phyloP scores from a whole-genome alignment of 2,113 vertebrate species.

The Ursus arctos region DNA sequence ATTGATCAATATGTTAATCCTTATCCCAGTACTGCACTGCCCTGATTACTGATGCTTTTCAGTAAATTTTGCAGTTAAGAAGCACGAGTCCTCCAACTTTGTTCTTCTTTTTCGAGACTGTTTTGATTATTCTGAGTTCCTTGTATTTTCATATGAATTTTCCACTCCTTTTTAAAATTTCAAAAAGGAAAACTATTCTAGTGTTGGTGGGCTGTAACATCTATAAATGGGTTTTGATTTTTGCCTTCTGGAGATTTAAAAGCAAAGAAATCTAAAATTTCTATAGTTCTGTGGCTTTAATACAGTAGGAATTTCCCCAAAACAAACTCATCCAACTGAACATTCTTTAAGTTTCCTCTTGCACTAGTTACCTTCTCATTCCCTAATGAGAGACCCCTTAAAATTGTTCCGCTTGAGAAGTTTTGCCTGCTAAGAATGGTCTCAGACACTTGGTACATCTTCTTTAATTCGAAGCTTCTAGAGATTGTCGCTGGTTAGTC shows the following conservation, averaged over 20 bases:
- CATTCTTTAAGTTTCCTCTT: conserved; percentile 26
- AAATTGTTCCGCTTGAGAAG: neutral
- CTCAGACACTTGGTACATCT: neutral
- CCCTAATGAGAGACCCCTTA: conserved; percentile 15
- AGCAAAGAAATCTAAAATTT: conserved; percentile 60
- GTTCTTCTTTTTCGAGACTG: neutral
- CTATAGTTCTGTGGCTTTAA: neutral
- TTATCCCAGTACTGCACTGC: neutral
- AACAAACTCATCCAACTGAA: conserved; percentile 57
- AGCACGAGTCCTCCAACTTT: neutral
- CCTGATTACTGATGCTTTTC: neutral
- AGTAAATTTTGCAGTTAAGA: neutral
- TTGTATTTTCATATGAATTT: conserved; percentile 38
- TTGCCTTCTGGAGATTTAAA: conserved; percentile 41
- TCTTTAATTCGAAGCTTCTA: conserved; percentile 40
- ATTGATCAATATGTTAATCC: neutral
- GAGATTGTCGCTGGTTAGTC: neutral
- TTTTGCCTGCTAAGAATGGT: conserved; percentile 12
- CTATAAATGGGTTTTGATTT: conserved; percentile 19
- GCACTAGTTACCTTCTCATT: neutral
- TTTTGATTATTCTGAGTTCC: conserved; percentile 27
- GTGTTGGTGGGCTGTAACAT: neutral
- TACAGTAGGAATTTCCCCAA: conserved; percentile 9
- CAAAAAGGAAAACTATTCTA: conserved; percentile 46
- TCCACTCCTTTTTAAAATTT: neutral